phyloP scores from a whole-genome alignment of 2,113 vertebrate genomes.

The Brienomyrus longianalis region DNA sequence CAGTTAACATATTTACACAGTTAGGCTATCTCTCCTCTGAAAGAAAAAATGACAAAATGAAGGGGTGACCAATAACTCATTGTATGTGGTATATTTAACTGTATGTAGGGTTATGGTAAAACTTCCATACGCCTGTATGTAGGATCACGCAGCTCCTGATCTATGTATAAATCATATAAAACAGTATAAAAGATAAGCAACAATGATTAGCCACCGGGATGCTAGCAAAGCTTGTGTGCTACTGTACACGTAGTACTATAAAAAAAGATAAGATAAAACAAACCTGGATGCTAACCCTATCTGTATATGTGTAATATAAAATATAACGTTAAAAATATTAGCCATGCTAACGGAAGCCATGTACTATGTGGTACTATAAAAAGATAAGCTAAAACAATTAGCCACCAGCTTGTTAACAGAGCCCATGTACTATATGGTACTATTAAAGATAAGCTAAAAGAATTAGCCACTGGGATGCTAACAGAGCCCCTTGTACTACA shows the following conservation, averaged over 20 bases:
- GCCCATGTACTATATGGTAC: too few species aligned
- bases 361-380: neutral
- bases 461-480: neutral
- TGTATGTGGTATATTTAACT: neutral
- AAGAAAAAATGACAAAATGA: neutral
- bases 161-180: neutral
- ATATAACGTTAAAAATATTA: neutral
- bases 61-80: neutral
- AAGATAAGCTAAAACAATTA: neutral
- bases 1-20: neutral
- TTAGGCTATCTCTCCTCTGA: neutral
- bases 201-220: neutral
- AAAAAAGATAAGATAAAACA: neutral
- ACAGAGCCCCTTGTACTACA: neutral
- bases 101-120: neutral
- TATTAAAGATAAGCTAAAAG: neutral
- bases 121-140: neutral
- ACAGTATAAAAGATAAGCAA: neutral
- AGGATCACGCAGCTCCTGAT: neutral
- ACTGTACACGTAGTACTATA: neutral
- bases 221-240: neutral
- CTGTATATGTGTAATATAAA: neutral
- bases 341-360: neutral
- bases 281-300: neutral
- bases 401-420: neutral